Percentiles rank a stretch among this genome's conserved stretches.
Evolutionary conservation across 2,113 vertebrate genomes (phyloP).

Genomic region (Hepsetus odoe): DNA sequence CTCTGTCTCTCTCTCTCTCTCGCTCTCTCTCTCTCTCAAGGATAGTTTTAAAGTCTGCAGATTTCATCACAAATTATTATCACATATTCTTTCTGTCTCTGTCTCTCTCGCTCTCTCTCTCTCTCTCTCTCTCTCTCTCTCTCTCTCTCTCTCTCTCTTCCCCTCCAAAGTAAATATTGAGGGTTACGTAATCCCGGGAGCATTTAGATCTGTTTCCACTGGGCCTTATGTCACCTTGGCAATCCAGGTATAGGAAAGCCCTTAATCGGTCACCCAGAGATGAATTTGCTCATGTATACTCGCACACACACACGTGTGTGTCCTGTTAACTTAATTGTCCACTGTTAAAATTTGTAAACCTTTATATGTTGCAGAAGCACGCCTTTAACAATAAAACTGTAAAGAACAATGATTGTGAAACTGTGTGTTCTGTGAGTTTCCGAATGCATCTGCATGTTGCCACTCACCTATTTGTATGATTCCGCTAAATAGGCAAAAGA

Average conservation of each 20-base stretch:
- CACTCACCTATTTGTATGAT: constrained; percentile 67
- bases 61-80: neutral
- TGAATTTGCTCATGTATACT: neutral
- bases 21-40: too few species aligned
- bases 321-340: neutral
- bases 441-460: constrained; percentile 47
- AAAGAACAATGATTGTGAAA: constrained; percentile 31
- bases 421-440: constrained; percentile 44
- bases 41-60: neutral
- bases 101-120: neutral
- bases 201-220: constrained; percentile 30
- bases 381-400: neutral
- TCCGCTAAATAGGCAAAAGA: constrained; percentile 79
- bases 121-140: constrained; percentile 3
- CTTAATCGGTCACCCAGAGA: constrained; percentile 3
- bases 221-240: constrained; percentile 10
- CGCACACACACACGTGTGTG: neutral
- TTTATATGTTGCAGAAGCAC: neutral
- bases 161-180: neutral
- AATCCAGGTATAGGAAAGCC: neutral
- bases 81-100: neutral
- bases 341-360: neutral
- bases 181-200: constrained; percentile 27
- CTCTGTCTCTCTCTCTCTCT: too few species aligned
- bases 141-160: neutral